Evolutionary conservation across 2,888 invertebrate genomes (phyloP).

Genomic region (Pristionchus maxplancki): DNA sequence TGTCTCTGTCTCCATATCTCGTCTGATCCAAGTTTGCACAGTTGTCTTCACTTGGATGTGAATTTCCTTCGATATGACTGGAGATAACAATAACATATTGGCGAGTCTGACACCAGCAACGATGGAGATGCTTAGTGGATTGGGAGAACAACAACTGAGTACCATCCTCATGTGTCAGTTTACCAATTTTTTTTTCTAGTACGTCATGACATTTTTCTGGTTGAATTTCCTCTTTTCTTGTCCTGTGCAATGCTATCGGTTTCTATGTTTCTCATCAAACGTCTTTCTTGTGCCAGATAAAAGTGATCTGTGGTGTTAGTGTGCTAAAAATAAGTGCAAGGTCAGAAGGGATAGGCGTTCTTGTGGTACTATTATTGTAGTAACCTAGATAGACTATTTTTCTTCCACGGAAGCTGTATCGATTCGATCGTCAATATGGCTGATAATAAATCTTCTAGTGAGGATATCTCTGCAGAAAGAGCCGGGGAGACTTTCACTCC

Average conservation of each 20-base stretch:
- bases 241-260: neutral
- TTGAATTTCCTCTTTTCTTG: neutral
- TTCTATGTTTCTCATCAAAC: neutral
- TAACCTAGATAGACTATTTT: neutral
- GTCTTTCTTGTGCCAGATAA: neutral
- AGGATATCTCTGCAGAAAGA: neutral
- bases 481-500: neutral
- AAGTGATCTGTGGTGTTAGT: neutral
- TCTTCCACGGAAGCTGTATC: neutral
- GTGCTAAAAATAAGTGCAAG: neutral
- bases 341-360: neutral
- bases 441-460: neutral
- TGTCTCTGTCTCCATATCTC: neutral
- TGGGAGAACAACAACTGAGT: neutral
- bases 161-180: neutral
- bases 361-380: neutral
- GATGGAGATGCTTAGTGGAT: neutral
- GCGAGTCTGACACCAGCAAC: neutral
- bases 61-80: neutral
- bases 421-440: neutral
- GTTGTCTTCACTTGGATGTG: slow-evolving; percentile 7
- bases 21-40: slow-evolving; percentile 4
- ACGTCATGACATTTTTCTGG: neutral
- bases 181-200: neutral
- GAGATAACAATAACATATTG: neutral